Evolutionary conservation across 2,113 vertebrate species (phyloP), one percentile per base, ranked within the genome.

Genomic region (Nycticorax nycticorax): DNA sequence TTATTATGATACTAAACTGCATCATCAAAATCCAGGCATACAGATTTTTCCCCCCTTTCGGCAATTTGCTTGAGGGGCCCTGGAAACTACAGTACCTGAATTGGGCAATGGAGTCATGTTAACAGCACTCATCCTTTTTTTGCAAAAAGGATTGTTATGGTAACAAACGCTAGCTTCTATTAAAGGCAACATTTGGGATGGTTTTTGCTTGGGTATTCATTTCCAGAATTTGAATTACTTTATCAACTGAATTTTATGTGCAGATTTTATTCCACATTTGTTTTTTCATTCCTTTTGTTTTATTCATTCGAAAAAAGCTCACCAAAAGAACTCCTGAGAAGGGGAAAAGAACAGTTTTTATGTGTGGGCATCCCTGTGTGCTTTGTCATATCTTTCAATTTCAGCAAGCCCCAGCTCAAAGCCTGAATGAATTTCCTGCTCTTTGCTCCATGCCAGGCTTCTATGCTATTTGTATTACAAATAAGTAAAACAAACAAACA

Each of bases 361-460:
- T 47, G 53, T 22, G 56, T 21, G 33, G 74, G 62, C 62, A 94
- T 93, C 92, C 66, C 77, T 72, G 33, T 20, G 6, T 50, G 67
- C 71, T 96, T 96, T 85, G 80, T 88, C 85, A 89, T 88, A 79
- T 93, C 77, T 85, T 96, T 73, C 73, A 48, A 71, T 85, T 96
- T 96, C 89, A 91, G 39, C 62, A 92, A 91, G 79, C 72, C 84
- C 43, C 60, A 85, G 78, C 93, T 93, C 92, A 93, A 94, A 96
- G 92, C 87, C 66, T 95, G 94, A 95, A 93, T 94, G 92, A 93
- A 96, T 83, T 94, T 95, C 93, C 95, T 96, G 94, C 96, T 95
- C 90, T 96, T 96, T 95, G 90, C 92, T 96, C 74, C 55, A 89
- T 95, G 94, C 94, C 96, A 96, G 89, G 86, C 89, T 96, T 86